Percentiles rank a stretch among this genome's conserved stretches.
phyloP scores from a whole-genome alignment of 1,140 invertebrate genomes.

The Eriocheir sinensis region DNA sequence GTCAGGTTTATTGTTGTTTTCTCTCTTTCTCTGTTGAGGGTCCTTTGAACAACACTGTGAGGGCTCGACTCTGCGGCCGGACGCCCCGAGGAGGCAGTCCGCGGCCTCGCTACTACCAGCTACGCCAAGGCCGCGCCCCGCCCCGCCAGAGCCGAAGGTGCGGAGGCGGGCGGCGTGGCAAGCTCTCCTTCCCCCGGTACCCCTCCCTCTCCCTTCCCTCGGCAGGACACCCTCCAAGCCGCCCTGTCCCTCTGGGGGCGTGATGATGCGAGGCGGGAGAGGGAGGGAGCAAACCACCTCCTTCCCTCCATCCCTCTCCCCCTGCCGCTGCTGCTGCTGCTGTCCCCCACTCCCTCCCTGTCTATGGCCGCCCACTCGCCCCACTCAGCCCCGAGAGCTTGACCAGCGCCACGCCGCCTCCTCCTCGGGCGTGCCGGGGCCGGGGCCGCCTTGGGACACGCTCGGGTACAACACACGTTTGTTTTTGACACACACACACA shows the following conservation, averaged over 20 bases:
- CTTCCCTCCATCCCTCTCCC: background rate
- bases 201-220: background rate
- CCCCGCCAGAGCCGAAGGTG: slow-evolving; percentile 1
- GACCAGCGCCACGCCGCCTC: background rate
- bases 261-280: slow-evolving; percentile 2
- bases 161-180: slow-evolving; percentile 35
- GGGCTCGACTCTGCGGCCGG: slow-evolving; percentile 46
- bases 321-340: background rate
- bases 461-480: slow-evolving; percentile 49
- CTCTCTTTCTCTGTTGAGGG: slow-evolving; percentile 43
- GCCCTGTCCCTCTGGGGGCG: background rate
- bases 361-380: background rate
- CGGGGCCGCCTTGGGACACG: slow-evolving; percentile 51
- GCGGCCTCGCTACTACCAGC: slow-evolving; percentile 26
- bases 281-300: background rate
- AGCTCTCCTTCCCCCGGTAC: background rate
- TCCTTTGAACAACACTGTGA: slow-evolving; percentile 48
- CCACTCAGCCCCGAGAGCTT: slow-evolving; percentile 14
- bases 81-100: slow-evolving; percentile 30
- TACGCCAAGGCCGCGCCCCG: slow-evolving; percentile 54
- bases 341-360: background rate
- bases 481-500: slow-evolving; percentile 75
- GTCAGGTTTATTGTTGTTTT: slow-evolving; percentile 46
- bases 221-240: background rate
- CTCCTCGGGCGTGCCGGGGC: slow-evolving; percentile 1